Evolutionary conservation across 2,797 vertebrate genomes (phyloP).

Genomic region (Scyliorhinus canicula): DNA sequence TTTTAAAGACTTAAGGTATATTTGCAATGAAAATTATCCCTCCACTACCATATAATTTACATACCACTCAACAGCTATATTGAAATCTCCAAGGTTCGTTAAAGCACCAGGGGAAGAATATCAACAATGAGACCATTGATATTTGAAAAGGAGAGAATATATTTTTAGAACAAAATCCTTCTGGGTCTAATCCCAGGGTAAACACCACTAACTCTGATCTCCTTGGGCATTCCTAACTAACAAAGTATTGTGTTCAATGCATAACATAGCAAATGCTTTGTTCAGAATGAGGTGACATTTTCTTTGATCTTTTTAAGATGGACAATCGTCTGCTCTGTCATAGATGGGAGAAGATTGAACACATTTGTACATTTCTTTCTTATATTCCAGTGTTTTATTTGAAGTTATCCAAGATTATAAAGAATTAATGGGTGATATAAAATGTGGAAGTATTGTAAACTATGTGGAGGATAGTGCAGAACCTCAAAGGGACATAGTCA

Average conservation of each 20-base stretch:
- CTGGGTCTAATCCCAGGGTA: not conserved
- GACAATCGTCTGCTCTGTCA: not conserved
- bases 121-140: not conserved
- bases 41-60: not conserved
- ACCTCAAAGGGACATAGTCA: no score
- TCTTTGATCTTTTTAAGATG: not conserved
- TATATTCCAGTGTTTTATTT: not conserved
- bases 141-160: not conserved
- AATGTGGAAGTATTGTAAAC: no score
- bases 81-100: not conserved
- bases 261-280: not conserved
- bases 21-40: not conserved
- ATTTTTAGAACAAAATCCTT: not conserved
- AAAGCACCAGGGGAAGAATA: not conserved
- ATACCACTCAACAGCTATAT: not conserved
- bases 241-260: not conserved
- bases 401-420: not conserved
- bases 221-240: not conserved
- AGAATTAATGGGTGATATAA: no score
- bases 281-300: not conserved
- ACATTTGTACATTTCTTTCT: not conserved
- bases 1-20: not conserved
- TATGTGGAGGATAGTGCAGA: no score
- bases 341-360: not conserved
- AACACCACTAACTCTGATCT: not conserved